phyloP scores from a whole-genome alignment of 2,797 vertebrate genomes.

The Sebastes paucispinis region DNA sequence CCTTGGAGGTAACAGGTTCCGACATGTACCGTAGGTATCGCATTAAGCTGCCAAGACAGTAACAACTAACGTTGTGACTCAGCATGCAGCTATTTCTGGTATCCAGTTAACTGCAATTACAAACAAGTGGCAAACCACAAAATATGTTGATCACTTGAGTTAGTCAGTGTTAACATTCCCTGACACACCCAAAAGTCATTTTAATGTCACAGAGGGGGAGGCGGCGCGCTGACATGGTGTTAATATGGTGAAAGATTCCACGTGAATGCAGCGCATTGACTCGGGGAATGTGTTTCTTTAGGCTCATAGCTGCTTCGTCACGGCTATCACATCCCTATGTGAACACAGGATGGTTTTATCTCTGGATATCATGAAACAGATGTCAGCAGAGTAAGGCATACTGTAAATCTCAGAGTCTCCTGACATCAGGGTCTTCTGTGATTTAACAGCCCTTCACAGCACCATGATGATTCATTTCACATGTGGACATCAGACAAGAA shows the following conservation, averaged over 20 bases:
- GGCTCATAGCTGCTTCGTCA: conserved; percentile 51
- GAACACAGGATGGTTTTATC: conserved; percentile 30
- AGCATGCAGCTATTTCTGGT: conserved; percentile 25
- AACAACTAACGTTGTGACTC: conserved; percentile 51
- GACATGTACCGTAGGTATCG: conserved; percentile 25
- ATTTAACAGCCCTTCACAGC: neutral
- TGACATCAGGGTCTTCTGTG: conserved; percentile 12
- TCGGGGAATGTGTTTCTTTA: conserved; percentile 27
- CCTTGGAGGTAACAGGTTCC: conserved; percentile 42
- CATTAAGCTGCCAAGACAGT: conserved; percentile 27
- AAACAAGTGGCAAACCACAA: conserved; percentile 48
- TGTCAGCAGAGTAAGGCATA: conserved; percentile 14
- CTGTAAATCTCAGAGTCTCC: conserved; percentile 36
- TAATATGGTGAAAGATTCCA: neutral
- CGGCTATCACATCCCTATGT: conserved; percentile 26
- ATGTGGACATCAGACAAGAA: neutral
- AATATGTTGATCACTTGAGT: conserved; percentile 10
- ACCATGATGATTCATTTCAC: conserved; percentile 27
- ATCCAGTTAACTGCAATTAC: conserved; percentile 14
- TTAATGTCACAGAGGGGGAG: neutral
- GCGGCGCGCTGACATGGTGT: neutral
- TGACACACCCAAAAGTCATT: neutral
- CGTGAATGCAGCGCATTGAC: neutral
- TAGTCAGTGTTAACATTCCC: conserved; percentile 21
- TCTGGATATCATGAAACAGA: conserved; percentile 42